Conservation (phyloP, 1,140 invertebrate species). For the Drosophila virilis region DNA sequence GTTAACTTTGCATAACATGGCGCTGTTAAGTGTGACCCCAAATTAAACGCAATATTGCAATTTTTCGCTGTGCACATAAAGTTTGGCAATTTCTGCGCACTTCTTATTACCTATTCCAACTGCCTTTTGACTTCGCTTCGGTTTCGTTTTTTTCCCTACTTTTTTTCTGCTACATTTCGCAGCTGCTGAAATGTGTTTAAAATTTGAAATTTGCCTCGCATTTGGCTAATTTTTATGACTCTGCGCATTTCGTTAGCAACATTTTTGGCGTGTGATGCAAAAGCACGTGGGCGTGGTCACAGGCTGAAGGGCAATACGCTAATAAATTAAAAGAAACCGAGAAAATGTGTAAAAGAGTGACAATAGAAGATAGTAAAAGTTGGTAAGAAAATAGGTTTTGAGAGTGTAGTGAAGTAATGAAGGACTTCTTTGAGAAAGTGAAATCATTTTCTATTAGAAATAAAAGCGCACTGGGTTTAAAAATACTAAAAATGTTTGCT, state of each 20-base stretch:
- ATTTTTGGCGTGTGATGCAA: slow-evolving; percentile 17
- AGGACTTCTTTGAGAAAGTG: too few species aligned
- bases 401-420: too few species aligned
- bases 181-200: slow-evolving; percentile 57
- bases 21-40: slow-evolving; percentile 60
- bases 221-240: slow-evolving; percentile 45
- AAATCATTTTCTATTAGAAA: too few species aligned
- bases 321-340: not conserved
- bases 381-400: too few species aligned
- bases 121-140: slow-evolving; percentile 52
- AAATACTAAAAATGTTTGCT: too few species aligned
- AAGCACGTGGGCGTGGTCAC: slow-evolving; percentile 10
- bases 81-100: slow-evolving; percentile 67
- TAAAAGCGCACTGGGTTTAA: too few species aligned
- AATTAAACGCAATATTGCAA: slow-evolving; percentile 68
- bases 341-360: not conserved
- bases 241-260: slow-evolving; percentile 29
- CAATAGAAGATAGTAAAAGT: not conserved
- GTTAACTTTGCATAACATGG: slow-evolving; percentile 49
- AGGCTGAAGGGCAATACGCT: not conserved
- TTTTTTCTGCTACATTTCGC: slow-evolving; percentile 45
- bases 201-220: slow-evolving; percentile 60
- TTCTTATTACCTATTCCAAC: slow-evolving; percentile 41
- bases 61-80: slow-evolving; percentile 64
- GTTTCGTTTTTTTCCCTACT: slow-evolving; percentile 23